Percentiles rank a stretch among this genome's conserved stretches.
These are phyloP conservation scores for Macrosiphum euphorbiae DNA, from an alignment of 2,888 invertebrate species.

Conservation along the genomic window DNA sequence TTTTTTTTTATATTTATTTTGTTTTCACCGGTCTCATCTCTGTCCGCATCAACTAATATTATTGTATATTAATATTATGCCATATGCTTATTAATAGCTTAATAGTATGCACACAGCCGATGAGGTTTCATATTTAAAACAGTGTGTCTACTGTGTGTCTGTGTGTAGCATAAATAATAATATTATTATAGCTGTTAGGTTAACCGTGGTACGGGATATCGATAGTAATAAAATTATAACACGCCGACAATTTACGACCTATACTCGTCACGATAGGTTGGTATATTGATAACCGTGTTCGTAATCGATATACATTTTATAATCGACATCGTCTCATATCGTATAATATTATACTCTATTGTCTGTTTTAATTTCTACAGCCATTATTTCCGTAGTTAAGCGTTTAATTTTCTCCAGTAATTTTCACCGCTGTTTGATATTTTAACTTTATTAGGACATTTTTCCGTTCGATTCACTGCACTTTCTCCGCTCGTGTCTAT, in stretches of 20 bases:
- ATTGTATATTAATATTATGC: not conserved
- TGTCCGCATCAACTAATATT: not conserved
- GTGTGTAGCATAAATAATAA: not conserved
- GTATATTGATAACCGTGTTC: not conserved
- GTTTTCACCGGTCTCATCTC: not conserved
- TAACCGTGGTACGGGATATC: not conserved
- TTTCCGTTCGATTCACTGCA: not conserved
- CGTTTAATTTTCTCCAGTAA: not conserved
- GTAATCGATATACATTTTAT: not conserved
- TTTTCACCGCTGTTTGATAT: not conserved
- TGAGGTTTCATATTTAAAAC: not conserved
- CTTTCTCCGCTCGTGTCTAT: not conserved
- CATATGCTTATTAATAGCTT: not conserved
- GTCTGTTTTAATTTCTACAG: not conserved
- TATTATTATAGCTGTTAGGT: not conserved
- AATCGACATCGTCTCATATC: not conserved
- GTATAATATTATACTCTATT: not conserved
- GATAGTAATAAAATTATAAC: not conserved
- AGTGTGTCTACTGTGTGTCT: not conserved
- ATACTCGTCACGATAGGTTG: not conserved
- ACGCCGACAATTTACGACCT: not conserved
- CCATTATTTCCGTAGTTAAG: not conserved
- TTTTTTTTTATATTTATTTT: not conserved
- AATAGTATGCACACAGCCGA: not conserved
- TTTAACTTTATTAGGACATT: conserved; percentile 2